Conservation (phyloP, 2,113 vertebrate species). For the Hemiscyllium ocellatum region DNA sequence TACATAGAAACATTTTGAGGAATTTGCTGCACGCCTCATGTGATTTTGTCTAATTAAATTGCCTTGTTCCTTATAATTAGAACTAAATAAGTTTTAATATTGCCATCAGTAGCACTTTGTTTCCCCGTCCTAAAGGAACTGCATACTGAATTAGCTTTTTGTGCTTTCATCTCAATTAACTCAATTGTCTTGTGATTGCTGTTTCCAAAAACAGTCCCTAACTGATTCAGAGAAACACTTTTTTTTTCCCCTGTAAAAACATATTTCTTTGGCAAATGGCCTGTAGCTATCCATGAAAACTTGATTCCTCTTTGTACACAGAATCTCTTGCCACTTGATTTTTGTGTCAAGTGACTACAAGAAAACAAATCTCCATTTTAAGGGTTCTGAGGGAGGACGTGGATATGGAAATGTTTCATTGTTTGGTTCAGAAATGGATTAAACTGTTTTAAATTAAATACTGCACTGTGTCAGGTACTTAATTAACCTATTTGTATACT, state of each 20-base stretch:
- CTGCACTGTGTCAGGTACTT: background rate
- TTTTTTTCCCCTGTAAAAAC: background rate
- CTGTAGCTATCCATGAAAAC: background rate
- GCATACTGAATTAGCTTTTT: constrained; percentile 5
- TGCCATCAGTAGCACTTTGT: background rate
- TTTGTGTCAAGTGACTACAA: background rate
- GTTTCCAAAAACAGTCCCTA: background rate
- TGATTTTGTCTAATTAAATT: constrained; percentile 26
- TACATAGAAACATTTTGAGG: background rate
- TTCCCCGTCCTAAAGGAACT: constrained; percentile 5
- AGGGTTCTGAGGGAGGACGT: background rate
- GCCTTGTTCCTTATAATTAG: constrained; percentile 22
- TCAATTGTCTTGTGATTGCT: background rate
- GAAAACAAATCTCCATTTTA: background rate
- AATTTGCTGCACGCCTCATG: background rate
- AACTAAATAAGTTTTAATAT: background rate
- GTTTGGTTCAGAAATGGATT: background rate
- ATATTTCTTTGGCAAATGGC: background rate
- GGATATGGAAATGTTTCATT: background rate
- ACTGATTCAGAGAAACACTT: background rate
- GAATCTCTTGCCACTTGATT: background rate
- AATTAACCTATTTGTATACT: background rate
- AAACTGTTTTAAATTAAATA: background rate
- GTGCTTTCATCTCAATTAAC: background rate
- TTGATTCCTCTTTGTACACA: background rate